Conservation (phyloP, 2,797 vertebrate species). For the Luscinia luscinia region DNA sequence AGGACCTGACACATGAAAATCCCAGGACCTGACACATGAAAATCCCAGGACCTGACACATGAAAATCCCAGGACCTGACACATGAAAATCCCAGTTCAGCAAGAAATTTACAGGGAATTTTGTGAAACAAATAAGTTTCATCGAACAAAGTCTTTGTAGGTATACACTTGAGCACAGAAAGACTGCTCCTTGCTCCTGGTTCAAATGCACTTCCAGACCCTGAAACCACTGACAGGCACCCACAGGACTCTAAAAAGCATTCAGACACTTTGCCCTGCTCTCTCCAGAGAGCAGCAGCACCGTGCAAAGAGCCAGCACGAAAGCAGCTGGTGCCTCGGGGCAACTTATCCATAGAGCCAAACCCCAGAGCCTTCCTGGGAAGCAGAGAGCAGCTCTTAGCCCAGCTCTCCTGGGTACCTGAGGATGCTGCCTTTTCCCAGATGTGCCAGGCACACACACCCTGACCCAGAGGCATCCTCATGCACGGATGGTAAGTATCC, state of each 20-base stretch:
- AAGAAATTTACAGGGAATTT: not conserved
- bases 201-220: not conserved
- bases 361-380: not conserved
- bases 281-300: not conserved
- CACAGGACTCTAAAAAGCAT: not conserved
- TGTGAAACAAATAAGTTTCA: not conserved
- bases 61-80: not conserved
- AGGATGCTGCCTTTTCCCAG: not conserved
- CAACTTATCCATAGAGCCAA: not conserved
- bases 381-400: not conserved
- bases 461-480: not conserved
- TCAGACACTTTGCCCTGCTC: not conserved
- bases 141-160: not conserved
- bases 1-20: too few species aligned
- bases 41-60: not conserved
- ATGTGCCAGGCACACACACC: not conserved
- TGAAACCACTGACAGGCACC: not conserved
- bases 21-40: not conserved
- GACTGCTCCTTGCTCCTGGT: not conserved
- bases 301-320: not conserved
- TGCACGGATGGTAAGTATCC: fast-evolving
- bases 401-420: not conserved
- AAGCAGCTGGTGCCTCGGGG: not conserved
- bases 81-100: not conserved
- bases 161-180: not conserved